Evolutionary conservation across 2,113 vertebrate genomes (phyloP), one percentile per base, ranked within the genome.

Genomic region (Coturnix japonica): DNA sequence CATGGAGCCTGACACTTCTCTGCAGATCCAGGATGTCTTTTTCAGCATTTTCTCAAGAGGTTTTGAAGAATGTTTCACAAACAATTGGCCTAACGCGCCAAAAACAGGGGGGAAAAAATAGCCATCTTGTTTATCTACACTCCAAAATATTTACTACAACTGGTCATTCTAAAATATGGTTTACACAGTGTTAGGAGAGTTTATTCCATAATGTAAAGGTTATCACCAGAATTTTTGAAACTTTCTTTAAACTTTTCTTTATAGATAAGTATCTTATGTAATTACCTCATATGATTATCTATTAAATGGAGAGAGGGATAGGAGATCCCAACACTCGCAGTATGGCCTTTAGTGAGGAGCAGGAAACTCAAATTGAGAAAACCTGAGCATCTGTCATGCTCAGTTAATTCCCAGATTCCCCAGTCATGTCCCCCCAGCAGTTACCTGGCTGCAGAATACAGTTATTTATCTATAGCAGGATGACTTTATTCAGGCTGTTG

Each of bases 111-210:
- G 10, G 17, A 26, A 0, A 2, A 81, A 81, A 66, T 41, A 70
- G 10, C 49, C 66, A 5, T 73, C 59, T 81, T 90, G 78, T 95
- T 93, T 94, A 90, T 88, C 77, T 70, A 4, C 2, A 6, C 35
- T 90, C n/a, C 64, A 80, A 93, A 86, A 75, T 87, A 90, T 94
- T 95, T 95, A 96, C 78, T 46, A 76, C 63, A 59, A 84, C 49
- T 31, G 37, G 41, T 77, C 72, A 56, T 37, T 85, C 82, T 14
- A 76, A 90, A 90, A 76, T 66, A 41, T 0, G 81, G 81, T 92
- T 95, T 96, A 91, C 35, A 57, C 28, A 70, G 33, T 0, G 0
- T 60, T 90, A 1, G 6, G 79, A 59, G 25, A 63, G 70, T 86
- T 90, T 90, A 87, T 60, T 91, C 47, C 28, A 81, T 59, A 91